A percentile compares a stretch with the other conserved stretches of the same genome.
phyloP scores from a whole-genome alignment of 2,888 invertebrate species.

The Melanchra persicariae region DNA sequence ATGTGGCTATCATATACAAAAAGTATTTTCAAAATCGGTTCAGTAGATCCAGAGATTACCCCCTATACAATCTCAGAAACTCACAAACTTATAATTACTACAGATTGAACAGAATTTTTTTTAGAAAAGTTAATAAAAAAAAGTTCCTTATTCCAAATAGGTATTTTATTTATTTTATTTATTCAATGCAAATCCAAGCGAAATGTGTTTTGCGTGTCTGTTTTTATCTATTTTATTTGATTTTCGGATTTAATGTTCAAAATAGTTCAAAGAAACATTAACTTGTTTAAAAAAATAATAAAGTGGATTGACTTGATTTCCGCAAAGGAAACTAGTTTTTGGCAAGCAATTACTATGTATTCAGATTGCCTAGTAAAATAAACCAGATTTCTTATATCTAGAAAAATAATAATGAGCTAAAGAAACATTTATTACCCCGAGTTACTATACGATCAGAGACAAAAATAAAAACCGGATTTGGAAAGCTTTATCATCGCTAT shows the following conservation, averaged over 20 bases:
- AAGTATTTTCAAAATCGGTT: too few relatives aligned
- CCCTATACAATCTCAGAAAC: too few relatives aligned
- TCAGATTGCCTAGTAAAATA: background rate
- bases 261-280: background rate
- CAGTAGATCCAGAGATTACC: too few relatives aligned
- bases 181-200: too few relatives aligned
- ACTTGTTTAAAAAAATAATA: background rate
- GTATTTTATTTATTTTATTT: too few relatives aligned
- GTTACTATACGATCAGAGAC: background rate
- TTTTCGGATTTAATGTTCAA: background rate
- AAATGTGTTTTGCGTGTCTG: too few relatives aligned
- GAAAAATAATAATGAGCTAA: too few relatives aligned
- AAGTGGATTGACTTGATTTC: background rate
- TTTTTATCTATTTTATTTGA: background rate
- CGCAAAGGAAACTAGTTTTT: background rate
- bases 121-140: too few relatives aligned
- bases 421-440: background rate
- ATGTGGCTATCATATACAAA: too few relatives aligned
- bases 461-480: background rate
- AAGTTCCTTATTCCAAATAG: too few relatives aligned
- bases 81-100: too few relatives aligned
- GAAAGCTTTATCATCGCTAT: background rate
- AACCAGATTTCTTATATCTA: background rate
- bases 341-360: constrained; percentile 13
- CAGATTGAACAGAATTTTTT: too few relatives aligned